Percentiles rank a stretch among this genome's conserved stretches.
phyloP scores from a whole-genome alignment of 2,797 vertebrate genomes.

The Danio jaintianensis region DNA sequence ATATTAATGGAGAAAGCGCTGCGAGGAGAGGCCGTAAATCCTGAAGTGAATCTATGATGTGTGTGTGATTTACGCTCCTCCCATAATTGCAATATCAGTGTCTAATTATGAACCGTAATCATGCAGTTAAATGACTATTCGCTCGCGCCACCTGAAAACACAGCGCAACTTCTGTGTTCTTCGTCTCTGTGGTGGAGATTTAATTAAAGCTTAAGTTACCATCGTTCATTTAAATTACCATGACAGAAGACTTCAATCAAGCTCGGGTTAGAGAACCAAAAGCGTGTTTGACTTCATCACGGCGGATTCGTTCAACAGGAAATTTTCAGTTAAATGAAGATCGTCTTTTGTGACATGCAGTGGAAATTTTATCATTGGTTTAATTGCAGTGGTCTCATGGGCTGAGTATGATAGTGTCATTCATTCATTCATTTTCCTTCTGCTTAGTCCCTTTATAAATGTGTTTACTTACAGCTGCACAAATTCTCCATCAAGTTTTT shows the following conservation, averaged over 20 bases:
- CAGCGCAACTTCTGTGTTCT: constrained; percentile 27
- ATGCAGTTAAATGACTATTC: constrained; percentile 53
- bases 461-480: too few relatives aligned
- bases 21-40: constrained; percentile 32
- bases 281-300: not conserved
- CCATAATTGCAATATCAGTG: constrained; percentile 55
- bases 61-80: constrained; percentile 43
- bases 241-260: constrained; percentile 50
- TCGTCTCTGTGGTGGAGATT: constrained; percentile 44
- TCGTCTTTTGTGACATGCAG: not conserved
- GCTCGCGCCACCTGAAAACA: constrained; percentile 51
- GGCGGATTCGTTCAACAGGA: not conserved
- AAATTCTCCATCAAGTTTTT: too few relatives aligned
- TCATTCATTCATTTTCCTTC: too few relatives aligned
- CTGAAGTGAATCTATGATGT: constrained; percentile 35
- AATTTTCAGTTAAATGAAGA: not conserved
- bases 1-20: constrained; percentile 30
- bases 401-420: too few relatives aligned
- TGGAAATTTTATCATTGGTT: too few relatives aligned
- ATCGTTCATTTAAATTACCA: constrained; percentile 37
- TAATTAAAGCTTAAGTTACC: constrained; percentile 55
- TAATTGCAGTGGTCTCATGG: too few relatives aligned
- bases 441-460: too few relatives aligned
- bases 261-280: constrained; percentile 2
- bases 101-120: constrained; percentile 60